These are phyloP conservation scores for Scleropages formosus DNA, from an alignment of 2,797 vertebrate genomes.

Conservation along the genomic window DNA sequence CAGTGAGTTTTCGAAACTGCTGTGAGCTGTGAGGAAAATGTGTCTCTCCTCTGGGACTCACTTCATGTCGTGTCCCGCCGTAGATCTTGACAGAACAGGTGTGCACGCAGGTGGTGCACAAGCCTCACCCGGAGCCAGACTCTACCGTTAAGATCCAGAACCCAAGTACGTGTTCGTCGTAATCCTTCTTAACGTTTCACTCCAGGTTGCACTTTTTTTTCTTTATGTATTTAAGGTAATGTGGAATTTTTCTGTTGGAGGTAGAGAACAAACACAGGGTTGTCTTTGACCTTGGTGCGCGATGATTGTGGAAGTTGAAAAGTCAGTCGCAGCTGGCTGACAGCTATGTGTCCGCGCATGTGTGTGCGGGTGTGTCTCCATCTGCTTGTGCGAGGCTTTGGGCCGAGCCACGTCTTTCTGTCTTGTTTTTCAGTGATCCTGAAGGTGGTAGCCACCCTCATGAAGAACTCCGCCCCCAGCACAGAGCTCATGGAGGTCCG, in stretches of 20 bases:
- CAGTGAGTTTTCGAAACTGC: too few species aligned
- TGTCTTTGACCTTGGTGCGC: too few species aligned
- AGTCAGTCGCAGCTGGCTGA: conserved; percentile 33
- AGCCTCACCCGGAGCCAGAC: conserved; percentile 95
- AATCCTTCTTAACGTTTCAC: too few species aligned
- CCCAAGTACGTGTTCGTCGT: conserved; percentile 80
- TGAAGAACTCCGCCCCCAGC: conserved; percentile 93
- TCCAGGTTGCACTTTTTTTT: too few species aligned
- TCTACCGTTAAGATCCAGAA: conserved; percentile 99
- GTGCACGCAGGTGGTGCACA: conserved; percentile 97
- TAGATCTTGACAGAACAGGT: conserved; percentile 99
- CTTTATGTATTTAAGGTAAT: too few species aligned
- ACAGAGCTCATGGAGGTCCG: conserved; percentile 96
- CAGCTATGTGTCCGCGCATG: conserved; percentile 30
- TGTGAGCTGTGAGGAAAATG: too few species aligned
- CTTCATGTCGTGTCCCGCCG: conserved; percentile 26
- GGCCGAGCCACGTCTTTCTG: too few species aligned
- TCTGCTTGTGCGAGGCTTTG: conserved; percentile 35
- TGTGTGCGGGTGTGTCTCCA: too few species aligned
- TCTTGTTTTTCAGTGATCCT: conserved; percentile 93
- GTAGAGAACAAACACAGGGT: too few species aligned
- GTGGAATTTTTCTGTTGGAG: too few species aligned
- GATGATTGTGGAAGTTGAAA: too few species aligned
- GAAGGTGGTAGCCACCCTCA: conserved; percentile 94
- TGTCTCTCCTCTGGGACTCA: background rate